Evolutionary conservation across 2,113 vertebrate genomes (phyloP).

Genomic region (Irena cyanogastra): DNA sequence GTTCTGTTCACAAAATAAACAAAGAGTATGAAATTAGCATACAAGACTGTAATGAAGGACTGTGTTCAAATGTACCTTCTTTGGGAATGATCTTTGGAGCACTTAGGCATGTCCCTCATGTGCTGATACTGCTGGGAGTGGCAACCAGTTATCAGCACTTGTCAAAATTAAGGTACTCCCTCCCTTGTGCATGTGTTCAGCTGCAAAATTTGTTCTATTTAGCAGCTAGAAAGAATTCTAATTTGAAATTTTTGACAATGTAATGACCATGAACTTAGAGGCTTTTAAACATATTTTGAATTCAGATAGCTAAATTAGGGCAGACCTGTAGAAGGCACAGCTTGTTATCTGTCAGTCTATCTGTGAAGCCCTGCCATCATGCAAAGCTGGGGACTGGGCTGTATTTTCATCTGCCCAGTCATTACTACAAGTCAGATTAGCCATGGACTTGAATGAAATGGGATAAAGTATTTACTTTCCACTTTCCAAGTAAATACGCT

Average conservation of each 20-base stretch:
- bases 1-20: background rate
- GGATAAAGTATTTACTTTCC: background rate
- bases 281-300: background rate
- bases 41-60: background rate
- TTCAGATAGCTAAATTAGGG: background rate
- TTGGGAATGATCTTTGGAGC: background rate
- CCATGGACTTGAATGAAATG: background rate
- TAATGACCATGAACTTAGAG: background rate
- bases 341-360: background rate
- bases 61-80: background rate
- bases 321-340: background rate
- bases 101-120: background rate
- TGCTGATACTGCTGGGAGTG: background rate
- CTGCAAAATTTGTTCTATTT: background rate
- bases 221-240: background rate
- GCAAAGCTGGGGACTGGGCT: background rate
- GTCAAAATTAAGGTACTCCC: background rate
- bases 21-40: background rate
- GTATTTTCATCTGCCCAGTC: background rate
- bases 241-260: background rate
- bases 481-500: background rate
- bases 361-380: background rate
- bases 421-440: background rate
- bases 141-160: background rate
- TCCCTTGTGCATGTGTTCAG: fast-evolving